Percentiles rank a stretch among this genome's conserved stretches.
Conservation (phyloP, 2,888 invertebrate species). For the Polyommatus iphigenia region DNA sequence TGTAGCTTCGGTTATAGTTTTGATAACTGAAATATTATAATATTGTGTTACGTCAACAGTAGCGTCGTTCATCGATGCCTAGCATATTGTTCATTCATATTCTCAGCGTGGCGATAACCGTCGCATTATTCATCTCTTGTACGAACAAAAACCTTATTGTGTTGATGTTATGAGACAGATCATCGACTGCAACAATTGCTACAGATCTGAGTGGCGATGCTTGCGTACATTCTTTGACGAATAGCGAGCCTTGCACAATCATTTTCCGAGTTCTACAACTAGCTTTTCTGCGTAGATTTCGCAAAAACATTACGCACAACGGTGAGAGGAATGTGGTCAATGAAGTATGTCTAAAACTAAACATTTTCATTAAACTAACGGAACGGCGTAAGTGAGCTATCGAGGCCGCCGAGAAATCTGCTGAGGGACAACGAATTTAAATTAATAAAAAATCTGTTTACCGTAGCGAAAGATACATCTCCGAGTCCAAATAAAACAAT, state of each 20-base stretch:
- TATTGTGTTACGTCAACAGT: neutral
- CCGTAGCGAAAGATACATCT: conserved; percentile 68
- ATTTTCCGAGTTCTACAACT: conserved; percentile 2
- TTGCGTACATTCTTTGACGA: neutral
- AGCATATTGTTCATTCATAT: conserved; percentile 18
- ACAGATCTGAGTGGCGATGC: neutral
- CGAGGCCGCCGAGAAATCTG: conserved; percentile 70
- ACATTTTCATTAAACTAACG: conserved; percentile 50
- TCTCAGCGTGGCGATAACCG: conserved; percentile 8
- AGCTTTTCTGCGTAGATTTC: neutral
- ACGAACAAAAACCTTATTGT: conserved; percentile 8
- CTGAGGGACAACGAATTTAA: conserved; percentile 53
- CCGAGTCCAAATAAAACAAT: conserved; percentile 59
- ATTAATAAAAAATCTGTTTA: conserved; percentile 58
- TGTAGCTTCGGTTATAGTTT: neutral
- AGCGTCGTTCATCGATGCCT: conserved; percentile 6
- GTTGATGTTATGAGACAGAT: neutral
- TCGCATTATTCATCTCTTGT: conserved; percentile 7
- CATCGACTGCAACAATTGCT: neutral
- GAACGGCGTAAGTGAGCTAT: conserved; percentile 57
- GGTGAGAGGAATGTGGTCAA: conserved; percentile 24
- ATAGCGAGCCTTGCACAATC: neutral
- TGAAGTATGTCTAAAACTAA: conserved; percentile 29
- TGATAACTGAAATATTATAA: neutral
- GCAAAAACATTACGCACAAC: conserved; percentile 20